phyloP scores from a whole-genome alignment of 2,113 vertebrate species.

The Odobenus rosmarus region DNA sequence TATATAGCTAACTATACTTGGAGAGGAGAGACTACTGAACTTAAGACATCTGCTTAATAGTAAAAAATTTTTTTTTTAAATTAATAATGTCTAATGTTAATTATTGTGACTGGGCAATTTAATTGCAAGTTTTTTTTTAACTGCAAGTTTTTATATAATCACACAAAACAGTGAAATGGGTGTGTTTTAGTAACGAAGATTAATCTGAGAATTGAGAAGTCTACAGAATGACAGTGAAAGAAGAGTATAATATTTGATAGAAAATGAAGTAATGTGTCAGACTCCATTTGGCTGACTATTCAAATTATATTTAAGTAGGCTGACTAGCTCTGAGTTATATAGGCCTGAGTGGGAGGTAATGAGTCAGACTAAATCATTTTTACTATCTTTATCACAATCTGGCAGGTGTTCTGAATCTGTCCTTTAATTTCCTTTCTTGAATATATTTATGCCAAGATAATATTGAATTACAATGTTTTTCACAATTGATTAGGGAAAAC shows the following conservation, averaged over 20 bases:
- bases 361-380: slow-evolving; percentile 23
- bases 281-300: not conserved
- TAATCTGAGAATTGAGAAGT: slow-evolving; percentile 26
- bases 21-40: not conserved
- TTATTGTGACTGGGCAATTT: not conserved
- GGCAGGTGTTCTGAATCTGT: not conserved
- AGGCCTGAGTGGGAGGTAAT: not conserved
- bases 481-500: slow-evolving; percentile 53
- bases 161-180: not conserved
- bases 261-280: not conserved
- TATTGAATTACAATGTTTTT: not conserved
- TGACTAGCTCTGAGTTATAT: not conserved
- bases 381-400: not conserved
- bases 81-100: not conserved
- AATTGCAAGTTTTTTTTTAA: slow-evolving; percentile 1
- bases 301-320: not conserved
- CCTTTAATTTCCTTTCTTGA: slow-evolving; percentile 64
- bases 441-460: slow-evolving; percentile 22
- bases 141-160: not conserved
- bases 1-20: not conserved
- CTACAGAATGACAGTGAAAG: not conserved
- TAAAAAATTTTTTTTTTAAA: not conserved
- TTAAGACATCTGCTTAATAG: not conserved
- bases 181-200: not conserved
- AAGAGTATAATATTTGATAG: not conserved